These are phyloP conservation scores for Thunnus maccoyii DNA, from an alignment of 2,113 vertebrate species.

Conservation along the genomic window DNA sequence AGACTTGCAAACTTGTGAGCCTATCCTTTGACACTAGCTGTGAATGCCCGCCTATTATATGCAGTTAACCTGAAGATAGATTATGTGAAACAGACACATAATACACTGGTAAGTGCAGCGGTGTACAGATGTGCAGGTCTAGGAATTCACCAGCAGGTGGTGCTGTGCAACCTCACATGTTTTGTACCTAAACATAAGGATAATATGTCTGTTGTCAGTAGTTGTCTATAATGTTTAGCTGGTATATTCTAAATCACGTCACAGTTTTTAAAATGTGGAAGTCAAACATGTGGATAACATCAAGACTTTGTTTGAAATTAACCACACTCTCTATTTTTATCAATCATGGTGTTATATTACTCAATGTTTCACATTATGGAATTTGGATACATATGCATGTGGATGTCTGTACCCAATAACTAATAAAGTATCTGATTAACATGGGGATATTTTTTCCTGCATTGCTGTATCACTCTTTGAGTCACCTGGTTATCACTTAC, in stretches of 20 bases:
- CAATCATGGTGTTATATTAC: too few species aligned
- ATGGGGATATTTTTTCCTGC: neutral
- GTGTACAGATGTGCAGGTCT: neutral
- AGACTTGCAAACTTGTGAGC: too few species aligned
- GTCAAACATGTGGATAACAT: too few species aligned
- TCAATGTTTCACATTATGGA: too few species aligned
- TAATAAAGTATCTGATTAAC: neutral
- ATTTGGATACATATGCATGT: too few species aligned
- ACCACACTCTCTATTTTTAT: too few species aligned
- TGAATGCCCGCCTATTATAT: too few species aligned
- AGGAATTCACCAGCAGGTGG: slow-evolving; percentile 15
- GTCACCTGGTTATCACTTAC: neutral
- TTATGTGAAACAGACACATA: too few species aligned
- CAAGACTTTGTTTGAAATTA: too few species aligned
- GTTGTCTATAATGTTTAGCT: neutral
- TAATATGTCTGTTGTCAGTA: neutral
- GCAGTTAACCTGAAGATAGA: too few species aligned
- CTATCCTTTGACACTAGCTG: too few species aligned
- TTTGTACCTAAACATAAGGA: neutral
- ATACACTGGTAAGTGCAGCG: neutral
- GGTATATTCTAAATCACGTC: neutral
- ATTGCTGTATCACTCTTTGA: neutral
- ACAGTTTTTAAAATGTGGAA: neutral
- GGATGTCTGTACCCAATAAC: too few species aligned
- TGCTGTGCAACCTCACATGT: neutral